Percentiles rank a stretch among this genome's conserved stretches.
phyloP scores from a whole-genome alignment of 2,113 vertebrate genomes.

The Phocoena phocoena region DNA sequence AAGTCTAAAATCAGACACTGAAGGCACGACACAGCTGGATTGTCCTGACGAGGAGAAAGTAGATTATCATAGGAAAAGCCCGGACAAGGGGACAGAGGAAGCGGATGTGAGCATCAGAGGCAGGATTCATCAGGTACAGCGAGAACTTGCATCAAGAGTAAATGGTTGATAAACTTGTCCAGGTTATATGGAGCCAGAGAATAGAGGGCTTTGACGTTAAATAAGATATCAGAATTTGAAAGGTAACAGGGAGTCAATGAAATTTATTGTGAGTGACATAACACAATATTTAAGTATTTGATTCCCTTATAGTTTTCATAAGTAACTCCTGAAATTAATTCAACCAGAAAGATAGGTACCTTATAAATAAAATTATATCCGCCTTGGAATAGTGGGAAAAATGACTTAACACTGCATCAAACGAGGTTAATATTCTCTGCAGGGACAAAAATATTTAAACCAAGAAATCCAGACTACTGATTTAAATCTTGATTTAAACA shows the following conservation, averaged over 20 bases:
- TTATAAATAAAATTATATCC: slow-evolving; percentile 28
- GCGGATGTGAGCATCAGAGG: neutral
- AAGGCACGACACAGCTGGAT: neutral
- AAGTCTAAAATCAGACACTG: neutral
- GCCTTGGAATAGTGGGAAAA: neutral
- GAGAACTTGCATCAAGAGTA: neutral
- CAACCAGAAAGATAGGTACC: neutral
- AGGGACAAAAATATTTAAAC: slow-evolving; percentile 8
- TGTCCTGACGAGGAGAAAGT: neutral
- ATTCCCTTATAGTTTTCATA: neutral
- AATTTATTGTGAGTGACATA: neutral
- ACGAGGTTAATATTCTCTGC: slow-evolving; percentile 30
- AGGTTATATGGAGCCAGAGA: neutral
- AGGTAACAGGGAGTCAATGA: neutral
- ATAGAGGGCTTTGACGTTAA: neutral
- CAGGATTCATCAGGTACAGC: neutral
- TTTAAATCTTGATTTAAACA: slow-evolving; percentile 51
- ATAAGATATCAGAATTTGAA: neutral
- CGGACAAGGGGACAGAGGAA: neutral
- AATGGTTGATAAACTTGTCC: neutral
- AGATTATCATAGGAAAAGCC: neutral
- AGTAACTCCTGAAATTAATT: slow-evolving; percentile 4
- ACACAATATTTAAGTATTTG: neutral
- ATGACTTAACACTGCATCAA: slow-evolving; percentile 7
- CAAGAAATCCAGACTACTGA: neutral